Evolutionary conservation across 2,888 invertebrate genomes (phyloP), one percentile per base, ranked within the genome.

Genomic region (Eubasilissa splendida): DNA sequence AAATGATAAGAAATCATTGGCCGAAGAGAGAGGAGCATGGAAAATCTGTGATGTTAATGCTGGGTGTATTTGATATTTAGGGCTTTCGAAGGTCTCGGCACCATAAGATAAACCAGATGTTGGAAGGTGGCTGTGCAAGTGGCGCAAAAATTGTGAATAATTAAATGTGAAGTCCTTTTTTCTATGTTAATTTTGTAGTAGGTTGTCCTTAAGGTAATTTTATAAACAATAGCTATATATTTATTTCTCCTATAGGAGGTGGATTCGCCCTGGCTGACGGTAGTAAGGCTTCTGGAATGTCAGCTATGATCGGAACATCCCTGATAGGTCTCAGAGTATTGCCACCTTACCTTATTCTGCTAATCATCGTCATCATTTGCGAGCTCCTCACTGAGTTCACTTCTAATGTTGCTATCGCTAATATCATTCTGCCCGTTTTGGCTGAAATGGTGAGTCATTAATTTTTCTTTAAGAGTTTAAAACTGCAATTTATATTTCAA

Each of bases 251-350:
- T 52, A 12, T 85, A 93, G 94, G 97, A 68, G 97, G 97, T 53
- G 97, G 97, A 0, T 97, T 97, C 88, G 97, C 97, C 0, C 91
- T 98, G 81, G 97, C 98, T 0, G 95, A 95, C 83, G 97, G 96
- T 82, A 95, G 96, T 85, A 93, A 95, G 85, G 93, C 89, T 9
- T 96, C 96, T 0, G 95, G 95, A 0, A 92, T 97, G 86, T 96
- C 96, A 0, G 86, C 88, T 8, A 91, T 95, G 89, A 92, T 97
- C 82, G 97, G 97, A 0, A 88, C 91, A 0, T 92, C 94, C 5
- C 89, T 97, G 54, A 90, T 90, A 66, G 93, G 92, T 0, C 90
- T 97, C 2, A 89, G 92, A 11, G 91, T 91, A 0, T 89, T 96
- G 82, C 92, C 93, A 11, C 90, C 92, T 7, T 87, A 92, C 60